Evolutionary conservation across 2,888 invertebrate species (phyloP).

Genomic region (Lasiommata megera): DNA sequence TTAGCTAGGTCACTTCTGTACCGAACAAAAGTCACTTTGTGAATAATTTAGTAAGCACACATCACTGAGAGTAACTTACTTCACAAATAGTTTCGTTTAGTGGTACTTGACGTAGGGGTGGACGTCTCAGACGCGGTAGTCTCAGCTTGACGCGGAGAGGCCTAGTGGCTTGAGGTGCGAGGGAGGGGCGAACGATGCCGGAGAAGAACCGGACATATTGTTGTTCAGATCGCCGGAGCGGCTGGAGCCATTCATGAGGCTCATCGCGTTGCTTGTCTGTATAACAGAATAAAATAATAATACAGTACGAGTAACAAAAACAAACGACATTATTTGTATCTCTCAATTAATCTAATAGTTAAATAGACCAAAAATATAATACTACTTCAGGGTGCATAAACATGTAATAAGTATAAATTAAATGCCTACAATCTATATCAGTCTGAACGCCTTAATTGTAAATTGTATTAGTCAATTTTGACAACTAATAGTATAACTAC

Average conservation of each 20-base stretch:
- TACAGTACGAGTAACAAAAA: too few relatives aligned
- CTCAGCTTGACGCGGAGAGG: constrained; percentile 85
- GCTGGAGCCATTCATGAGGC: constrained; percentile 79
- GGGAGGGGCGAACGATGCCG: constrained; percentile 69
- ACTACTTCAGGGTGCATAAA: too few relatives aligned
- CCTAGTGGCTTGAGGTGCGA: constrained; percentile 82
- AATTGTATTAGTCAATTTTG: too few relatives aligned
- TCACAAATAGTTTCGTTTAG: constrained; percentile 40
- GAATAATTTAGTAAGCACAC: not conserved
- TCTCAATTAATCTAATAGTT: too few relatives aligned
- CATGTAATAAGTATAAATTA: too few relatives aligned
- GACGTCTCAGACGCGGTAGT: constrained; percentile 73
- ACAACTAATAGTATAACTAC: too few relatives aligned
- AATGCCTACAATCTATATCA: too few relatives aligned
- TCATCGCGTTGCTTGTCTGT: constrained; percentile 72
- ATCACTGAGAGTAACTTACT: not conserved
- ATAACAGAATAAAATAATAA: constrained; percentile 31
- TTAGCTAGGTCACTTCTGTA: not conserved
- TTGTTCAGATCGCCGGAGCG: constrained; percentile 85
- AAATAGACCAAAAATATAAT: too few relatives aligned
- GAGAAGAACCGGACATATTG: constrained; percentile 83
- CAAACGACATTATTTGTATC: too few relatives aligned
- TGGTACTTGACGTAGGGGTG: constrained; percentile 75
- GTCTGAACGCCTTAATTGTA: too few relatives aligned
- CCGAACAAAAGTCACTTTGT: not conserved